These are phyloP conservation scores for Gasterosteus aculeatus DNA, from an alignment of 2,113 vertebrate genomes.

Conservation along the genomic window DNA sequence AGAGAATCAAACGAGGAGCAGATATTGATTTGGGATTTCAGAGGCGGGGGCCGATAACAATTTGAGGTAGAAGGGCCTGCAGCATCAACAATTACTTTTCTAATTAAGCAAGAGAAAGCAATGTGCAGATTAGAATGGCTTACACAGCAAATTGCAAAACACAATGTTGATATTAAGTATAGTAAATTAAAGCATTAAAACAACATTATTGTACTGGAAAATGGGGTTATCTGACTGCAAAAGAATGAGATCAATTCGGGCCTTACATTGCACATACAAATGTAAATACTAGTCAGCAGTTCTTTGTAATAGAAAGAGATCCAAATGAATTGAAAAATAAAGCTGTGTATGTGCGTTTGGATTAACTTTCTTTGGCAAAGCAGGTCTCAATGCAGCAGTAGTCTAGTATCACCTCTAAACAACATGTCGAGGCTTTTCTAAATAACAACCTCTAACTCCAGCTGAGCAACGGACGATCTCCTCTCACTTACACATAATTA, in stretches of 20 bases:
- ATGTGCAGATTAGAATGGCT: slow-evolving; percentile 8
- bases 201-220: not conserved
- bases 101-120: slow-evolving; percentile 39
- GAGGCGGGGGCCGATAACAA: slow-evolving; percentile 36
- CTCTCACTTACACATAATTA: slow-evolving; percentile 44
- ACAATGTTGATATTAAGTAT: slow-evolving; percentile 9
- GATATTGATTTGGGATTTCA: slow-evolving; percentile 68
- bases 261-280: not conserved
- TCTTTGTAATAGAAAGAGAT: not conserved
- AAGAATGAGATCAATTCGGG: not conserved
- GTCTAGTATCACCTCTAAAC: slow-evolving; percentile 32
- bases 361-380: slow-evolving; percentile 13
- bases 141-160: slow-evolving; percentile 1
- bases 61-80: slow-evolving; percentile 46
- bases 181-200: slow-evolving; percentile 2
- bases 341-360: not conserved
- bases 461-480: slow-evolving; percentile 34
- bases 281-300: slow-evolving; percentile 1
- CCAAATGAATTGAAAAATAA: not conserved
- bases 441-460: no score
- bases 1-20: slow-evolving; percentile 52
- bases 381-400: slow-evolving; percentile 2
- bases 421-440: no score
- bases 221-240: not conserved
- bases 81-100: slow-evolving; percentile 51